Percentiles rank a stretch among this genome's conserved stretches.
Evolutionary conservation across 2,888 invertebrate species (phyloP).

Genomic region (Lissocephala sabroskyi): DNA sequence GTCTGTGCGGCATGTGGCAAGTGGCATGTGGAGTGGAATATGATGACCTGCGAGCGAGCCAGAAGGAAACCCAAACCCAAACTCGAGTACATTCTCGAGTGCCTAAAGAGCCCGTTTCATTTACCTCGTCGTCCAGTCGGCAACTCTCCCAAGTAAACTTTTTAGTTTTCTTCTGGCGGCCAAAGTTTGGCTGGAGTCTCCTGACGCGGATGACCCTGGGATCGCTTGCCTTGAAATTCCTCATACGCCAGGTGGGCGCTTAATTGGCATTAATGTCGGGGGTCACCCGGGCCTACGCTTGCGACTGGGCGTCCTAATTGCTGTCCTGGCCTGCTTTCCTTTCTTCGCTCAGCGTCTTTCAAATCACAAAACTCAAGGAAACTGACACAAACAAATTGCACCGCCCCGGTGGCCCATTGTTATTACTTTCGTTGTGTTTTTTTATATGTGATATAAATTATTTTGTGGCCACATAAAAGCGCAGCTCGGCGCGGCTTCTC

Average conservation of each 20-base stretch:
- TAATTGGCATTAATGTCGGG: too few relatives aligned
- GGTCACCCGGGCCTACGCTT: too few relatives aligned
- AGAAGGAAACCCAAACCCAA: too few relatives aligned
- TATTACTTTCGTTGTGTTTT: constrained; percentile 2
- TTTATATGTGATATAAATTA: constrained; percentile 40
- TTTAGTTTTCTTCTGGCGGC: background rate
- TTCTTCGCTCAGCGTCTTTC: too few relatives aligned
- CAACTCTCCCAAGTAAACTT: too few relatives aligned
- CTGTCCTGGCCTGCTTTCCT: background rate
- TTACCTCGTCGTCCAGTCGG: too few relatives aligned
- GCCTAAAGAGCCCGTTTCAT: too few relatives aligned
- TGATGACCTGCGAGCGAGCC: too few relatives aligned
- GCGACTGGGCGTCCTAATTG: constrained; percentile 1
- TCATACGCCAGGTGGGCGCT: background rate
- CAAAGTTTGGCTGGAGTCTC: background rate
- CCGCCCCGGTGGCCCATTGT: background rate
- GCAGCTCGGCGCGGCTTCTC: constrained; percentile 23
- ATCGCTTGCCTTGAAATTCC: background rate
- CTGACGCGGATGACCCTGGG: too few relatives aligned
- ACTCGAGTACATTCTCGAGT: too few relatives aligned
- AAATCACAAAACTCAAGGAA: background rate
- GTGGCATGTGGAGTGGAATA: too few relatives aligned
- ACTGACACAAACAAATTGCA: constrained; percentile 10
- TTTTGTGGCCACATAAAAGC: constrained; percentile 45
- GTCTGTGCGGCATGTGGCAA: too few relatives aligned